These are phyloP conservation scores for Drosophila lowei DNA, from an alignment of 1,140 invertebrate genomes.

Conservation along the genomic window DNA sequence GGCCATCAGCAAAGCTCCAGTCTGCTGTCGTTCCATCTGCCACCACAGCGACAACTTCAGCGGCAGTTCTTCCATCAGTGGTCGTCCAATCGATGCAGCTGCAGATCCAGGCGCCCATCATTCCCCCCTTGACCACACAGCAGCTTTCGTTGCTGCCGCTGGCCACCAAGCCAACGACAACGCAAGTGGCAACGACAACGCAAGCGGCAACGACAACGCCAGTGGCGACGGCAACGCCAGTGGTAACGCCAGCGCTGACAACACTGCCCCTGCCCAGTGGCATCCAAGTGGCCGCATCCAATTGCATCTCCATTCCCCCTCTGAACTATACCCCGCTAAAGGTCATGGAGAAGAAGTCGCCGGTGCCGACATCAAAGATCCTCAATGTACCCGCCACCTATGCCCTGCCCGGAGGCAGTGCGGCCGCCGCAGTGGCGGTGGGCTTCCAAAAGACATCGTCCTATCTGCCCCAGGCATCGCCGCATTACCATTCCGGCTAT, in stretches of 20 bases:
- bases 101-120: constrained; percentile 1
- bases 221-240: neutral
- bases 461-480: constrained; percentile 76
- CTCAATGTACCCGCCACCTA: constrained; percentile 79
- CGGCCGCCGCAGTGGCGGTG: constrained; percentile 15
- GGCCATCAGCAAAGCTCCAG: constrained; percentile 3
- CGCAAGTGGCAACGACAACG: too few relatives aligned
- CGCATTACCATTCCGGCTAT: constrained; percentile 65
- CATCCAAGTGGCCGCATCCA: neutral
- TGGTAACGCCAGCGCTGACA: constrained; percentile 14
- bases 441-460: constrained; percentile 64
- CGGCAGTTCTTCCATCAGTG: constrained; percentile 4
- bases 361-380: constrained; percentile 78
- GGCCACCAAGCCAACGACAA: constrained; percentile 45
- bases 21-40: constrained; percentile 6
- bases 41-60: constrained; percentile 2
- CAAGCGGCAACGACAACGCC: neutral
- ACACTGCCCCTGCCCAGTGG: constrained; percentile 5
- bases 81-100: neutral
- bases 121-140: neutral
- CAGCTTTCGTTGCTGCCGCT: constrained; percentile 67
- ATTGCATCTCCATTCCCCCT: constrained; percentile 32
- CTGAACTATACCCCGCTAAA: constrained; percentile 61
- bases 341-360: constrained; percentile 78
- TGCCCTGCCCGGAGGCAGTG: constrained; percentile 53